phyloP scores from a whole-genome alignment of 2,888 invertebrate genomes.

The Phytoseiulus persimilis region DNA sequence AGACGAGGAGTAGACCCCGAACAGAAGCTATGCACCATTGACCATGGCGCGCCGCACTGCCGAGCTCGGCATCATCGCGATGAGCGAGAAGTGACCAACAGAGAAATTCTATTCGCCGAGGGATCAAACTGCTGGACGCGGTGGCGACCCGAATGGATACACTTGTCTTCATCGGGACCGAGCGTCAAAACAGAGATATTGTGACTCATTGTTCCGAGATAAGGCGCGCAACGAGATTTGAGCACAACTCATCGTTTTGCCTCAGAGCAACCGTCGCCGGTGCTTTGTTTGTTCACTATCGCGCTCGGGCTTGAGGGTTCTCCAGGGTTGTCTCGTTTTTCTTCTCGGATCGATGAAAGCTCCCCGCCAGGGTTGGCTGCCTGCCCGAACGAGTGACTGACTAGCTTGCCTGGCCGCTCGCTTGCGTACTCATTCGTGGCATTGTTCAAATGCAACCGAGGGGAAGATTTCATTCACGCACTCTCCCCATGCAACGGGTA shows the following conservation, averaged over 20 bases:
- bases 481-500: not conserved
- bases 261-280: not conserved
- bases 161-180: not conserved
- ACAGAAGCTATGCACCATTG: not conserved
- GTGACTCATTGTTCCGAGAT: not conserved
- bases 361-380: not conserved
- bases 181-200: not conserved
- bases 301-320: not conserved
- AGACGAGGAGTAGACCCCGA: not conserved
- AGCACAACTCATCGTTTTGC: not conserved
- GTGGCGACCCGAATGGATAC: not conserved
- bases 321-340: not conserved
- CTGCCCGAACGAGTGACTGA: not conserved
- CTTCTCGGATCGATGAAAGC: not conserved
- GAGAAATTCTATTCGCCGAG: not conserved
- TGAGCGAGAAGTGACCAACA: not conserved
- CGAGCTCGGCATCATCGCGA: too few relatives aligned
- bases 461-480: conserved; percentile 5
- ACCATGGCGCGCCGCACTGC: too few relatives aligned
- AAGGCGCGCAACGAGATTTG: not conserved
- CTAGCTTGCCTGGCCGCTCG: not conserved
- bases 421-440: not conserved
- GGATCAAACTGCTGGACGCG: not conserved
- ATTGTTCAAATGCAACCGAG: not conserved
- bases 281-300: not conserved